phyloP scores from a whole-genome alignment of 2,888 invertebrate genomes.

The Pinctada fucata region DNA sequence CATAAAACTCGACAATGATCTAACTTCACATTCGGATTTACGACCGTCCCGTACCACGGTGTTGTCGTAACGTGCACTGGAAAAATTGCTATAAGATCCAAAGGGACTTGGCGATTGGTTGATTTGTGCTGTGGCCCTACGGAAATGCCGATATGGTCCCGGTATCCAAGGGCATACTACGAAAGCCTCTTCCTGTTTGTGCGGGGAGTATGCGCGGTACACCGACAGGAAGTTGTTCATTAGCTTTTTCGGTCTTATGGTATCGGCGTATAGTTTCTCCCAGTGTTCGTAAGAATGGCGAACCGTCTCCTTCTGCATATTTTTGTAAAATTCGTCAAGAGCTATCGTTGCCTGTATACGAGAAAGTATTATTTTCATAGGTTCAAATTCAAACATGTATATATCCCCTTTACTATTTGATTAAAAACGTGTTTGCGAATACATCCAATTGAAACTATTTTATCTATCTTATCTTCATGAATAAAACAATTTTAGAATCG shows the following conservation, averaged over 20 bases:
- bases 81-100: neutral
- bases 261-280: constrained; percentile 57
- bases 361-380: neutral
- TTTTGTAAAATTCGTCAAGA: constrained; percentile 55
- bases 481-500: too few species aligned
- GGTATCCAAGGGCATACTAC: constrained; percentile 68
- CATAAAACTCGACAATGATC: too few species aligned
- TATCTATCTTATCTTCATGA: too few species aligned
- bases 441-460: too few species aligned
- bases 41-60: too few species aligned
- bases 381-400: too few species aligned
- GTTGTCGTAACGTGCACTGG: too few species aligned
- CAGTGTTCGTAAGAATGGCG: constrained; percentile 60
- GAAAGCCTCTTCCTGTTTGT: constrained; percentile 62
- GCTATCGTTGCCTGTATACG: constrained; percentile 53
- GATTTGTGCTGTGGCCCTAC: constrained; percentile 6
- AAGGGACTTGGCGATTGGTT: constrained; percentile 2
- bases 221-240: constrained; percentile 57
- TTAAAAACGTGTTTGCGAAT: too few species aligned
- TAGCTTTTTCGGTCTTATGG: constrained; percentile 55
- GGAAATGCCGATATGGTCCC: constrained; percentile 50
- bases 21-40: too few species aligned
- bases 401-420: too few species aligned
- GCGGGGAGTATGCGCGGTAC: constrained; percentile 65
- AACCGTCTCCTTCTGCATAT: constrained; percentile 54